Conservation (phyloP, 2,888 invertebrate species). For the Pegoplata infirma region DNA sequence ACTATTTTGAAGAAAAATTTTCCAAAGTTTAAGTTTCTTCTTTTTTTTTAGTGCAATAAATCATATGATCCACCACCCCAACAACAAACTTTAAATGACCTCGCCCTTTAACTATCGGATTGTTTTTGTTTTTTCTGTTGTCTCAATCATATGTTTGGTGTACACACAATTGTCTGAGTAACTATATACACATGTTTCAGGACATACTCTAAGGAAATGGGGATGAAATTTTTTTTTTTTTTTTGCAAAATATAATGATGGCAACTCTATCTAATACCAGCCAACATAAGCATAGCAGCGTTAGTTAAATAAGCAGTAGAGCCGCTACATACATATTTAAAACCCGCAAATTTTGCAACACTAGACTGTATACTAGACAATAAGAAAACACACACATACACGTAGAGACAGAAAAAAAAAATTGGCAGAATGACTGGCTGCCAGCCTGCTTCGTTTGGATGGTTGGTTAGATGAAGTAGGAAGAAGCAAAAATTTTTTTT, state of each 20-base stretch:
- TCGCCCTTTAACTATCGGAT: no score
- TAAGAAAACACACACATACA: constrained; percentile 24
- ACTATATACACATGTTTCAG: no score
- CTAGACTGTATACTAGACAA: constrained; percentile 58
- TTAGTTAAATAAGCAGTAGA: constrained; percentile 47
- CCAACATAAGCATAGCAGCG: constrained; percentile 3
- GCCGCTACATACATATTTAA: constrained; percentile 28
- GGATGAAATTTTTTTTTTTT: no score
- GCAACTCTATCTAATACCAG: constrained; percentile 39
- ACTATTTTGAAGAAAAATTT: no score
- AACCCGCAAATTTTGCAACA: constrained; percentile 60
- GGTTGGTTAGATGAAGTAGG: constrained; percentile 29
- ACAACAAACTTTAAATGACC: no score
- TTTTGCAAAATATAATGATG: constrained; percentile 33
- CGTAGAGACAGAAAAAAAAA: constrained; percentile 14
- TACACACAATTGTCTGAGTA: no score
- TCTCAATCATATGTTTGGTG: no score
- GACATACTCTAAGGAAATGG: no score
- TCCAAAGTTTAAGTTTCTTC: no score
- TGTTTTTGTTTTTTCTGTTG: no score
- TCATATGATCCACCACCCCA: no score
- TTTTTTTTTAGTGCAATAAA: no score
- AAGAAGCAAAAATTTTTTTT: constrained; percentile 15
- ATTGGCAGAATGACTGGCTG: constrained; percentile 33
- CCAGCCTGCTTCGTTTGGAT: constrained; percentile 7